These are phyloP conservation scores for Pissodes strobi DNA, from an alignment of 1,140 invertebrate genomes.

Conservation along the genomic window DNA sequence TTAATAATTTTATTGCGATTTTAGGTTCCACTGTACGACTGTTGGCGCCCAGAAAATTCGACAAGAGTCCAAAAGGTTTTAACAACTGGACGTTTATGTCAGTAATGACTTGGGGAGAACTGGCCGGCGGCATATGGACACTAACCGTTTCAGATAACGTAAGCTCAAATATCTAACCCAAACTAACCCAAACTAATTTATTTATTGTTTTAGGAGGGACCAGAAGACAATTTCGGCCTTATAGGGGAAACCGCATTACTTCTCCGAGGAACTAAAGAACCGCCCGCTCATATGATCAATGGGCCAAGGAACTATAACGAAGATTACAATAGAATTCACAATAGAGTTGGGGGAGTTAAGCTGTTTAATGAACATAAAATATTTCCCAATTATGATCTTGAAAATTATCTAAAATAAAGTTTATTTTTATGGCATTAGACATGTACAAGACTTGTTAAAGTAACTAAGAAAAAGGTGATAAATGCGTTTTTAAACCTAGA, in stretches of 20 bases:
- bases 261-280: conserved; percentile 70
- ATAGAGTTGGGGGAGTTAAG: conserved; percentile 34
- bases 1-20: too few relatives aligned
- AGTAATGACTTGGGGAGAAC: conserved; percentile 91
- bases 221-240: conserved; percentile 60
- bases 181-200: too few relatives aligned
- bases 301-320: conserved; percentile 62
- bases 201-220: conserved; percentile 54
- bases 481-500: too few relatives aligned
- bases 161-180: too few relatives aligned
- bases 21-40: conserved; percentile 72
- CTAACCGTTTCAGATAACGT: conserved; percentile 68
- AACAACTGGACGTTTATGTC: conserved; percentile 87
- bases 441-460: neutral
- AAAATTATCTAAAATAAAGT: conserved; percentile 21
- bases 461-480: too few relatives aligned
- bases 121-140: conserved; percentile 75
- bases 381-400: conserved; percentile 6
- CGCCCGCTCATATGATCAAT: conserved; percentile 64
- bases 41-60: conserved; percentile 70
- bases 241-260: conserved; percentile 63
- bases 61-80: conserved; percentile 75
- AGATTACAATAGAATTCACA: conserved; percentile 56
- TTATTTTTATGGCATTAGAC: too few relatives aligned
- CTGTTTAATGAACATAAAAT: neutral